Base-by-base conservation (phyloP, 2,888 invertebrate genomes). In the Oxytorus armatus region DNA sequence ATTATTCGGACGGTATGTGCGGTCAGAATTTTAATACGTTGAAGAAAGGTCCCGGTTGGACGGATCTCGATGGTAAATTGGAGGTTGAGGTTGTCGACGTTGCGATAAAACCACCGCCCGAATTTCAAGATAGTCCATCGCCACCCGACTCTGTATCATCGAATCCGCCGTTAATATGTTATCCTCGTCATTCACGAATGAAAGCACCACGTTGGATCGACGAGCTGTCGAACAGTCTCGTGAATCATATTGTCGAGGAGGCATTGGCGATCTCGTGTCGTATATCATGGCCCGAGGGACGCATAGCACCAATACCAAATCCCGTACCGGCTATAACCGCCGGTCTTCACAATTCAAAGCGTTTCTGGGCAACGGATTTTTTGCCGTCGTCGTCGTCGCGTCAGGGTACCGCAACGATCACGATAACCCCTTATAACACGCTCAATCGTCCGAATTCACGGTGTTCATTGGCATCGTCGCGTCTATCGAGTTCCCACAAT, bases 401-500 rank as follows among this genome's bases (percentile, higher is more conserved):
- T 33, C 89, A 90, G 25, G 88, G 89, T 7, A 86, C 90, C 2
- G 88, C 88, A 1, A 89, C 90, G 0, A 88, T 91, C 4, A 87
- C 89, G 18, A 92, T 92, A 63, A 92, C 92, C 1, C 92, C 92
- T 0, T 92, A 92, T 75, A 92, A 87, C 75, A 92, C 92, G 0
- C 77, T 92, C 3, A 91, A 92, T 84, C 93, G 96, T 82, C 96
- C 96, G 10, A 95, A 96, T 84, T 96, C 96, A 0, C 93, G 96
- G 51, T 96, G 94, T 87, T 96, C 96, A 2, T 92, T 96, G 7
- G 95, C 96, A 5, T 96, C 96, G 3, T 94, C 94, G n/a, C 94
- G 97, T 1, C 93, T 97, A 16, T 97, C 97, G 55, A 96, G 96
- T 89, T 97, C 97, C 76, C 97, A 97, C 91, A 97, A 97, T 90